Conservation (phyloP, 2,888 invertebrate species). For the Crematogaster levior region DNA sequence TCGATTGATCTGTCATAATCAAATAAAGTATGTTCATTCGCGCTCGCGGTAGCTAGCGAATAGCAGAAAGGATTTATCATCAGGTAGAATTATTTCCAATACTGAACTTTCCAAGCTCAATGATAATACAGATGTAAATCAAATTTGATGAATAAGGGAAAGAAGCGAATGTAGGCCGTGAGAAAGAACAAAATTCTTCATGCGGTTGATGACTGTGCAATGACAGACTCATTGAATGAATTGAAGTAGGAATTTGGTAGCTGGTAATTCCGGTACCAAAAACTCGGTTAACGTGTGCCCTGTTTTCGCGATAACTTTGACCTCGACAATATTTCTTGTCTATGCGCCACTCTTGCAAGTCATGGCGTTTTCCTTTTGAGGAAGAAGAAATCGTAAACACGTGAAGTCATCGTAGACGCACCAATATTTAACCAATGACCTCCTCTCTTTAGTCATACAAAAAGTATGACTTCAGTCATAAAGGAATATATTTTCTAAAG, state of each 20-base stretch:
- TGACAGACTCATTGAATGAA: constrained; percentile 27
- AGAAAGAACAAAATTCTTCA: constrained; percentile 16
- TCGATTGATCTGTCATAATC: constrained; percentile 1
- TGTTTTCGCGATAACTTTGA: constrained; percentile 56
- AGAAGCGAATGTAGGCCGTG: constrained; percentile 11
- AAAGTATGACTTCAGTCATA: too few species aligned
- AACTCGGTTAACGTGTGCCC: constrained; percentile 64
- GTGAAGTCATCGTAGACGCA: not conserved
- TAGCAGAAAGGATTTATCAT: not conserved
- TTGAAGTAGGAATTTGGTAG: constrained; percentile 35
- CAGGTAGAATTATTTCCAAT: not conserved
- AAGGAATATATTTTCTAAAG: not conserved
- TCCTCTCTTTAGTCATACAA: not conserved
- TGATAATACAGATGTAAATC: not conserved
- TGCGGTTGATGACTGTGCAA: not conserved
- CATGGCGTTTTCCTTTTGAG: constrained; percentile 18
- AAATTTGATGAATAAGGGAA: not conserved
- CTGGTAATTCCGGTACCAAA: constrained; percentile 59
- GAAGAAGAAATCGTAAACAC: constrained; percentile 26
- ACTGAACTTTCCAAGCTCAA: not conserved
- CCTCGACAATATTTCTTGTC: constrained; percentile 39
- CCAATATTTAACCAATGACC: constrained; percentile 5
- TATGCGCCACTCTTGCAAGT: constrained; percentile 16
- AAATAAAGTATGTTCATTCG: constrained; percentile 11
- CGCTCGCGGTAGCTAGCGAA: not conserved